Percentiles rank a stretch among this genome's conserved stretches.
These are phyloP conservation scores for Elysia crispata DNA, from an alignment of 2,888 invertebrate species.

Conservation along the genomic window DNA sequence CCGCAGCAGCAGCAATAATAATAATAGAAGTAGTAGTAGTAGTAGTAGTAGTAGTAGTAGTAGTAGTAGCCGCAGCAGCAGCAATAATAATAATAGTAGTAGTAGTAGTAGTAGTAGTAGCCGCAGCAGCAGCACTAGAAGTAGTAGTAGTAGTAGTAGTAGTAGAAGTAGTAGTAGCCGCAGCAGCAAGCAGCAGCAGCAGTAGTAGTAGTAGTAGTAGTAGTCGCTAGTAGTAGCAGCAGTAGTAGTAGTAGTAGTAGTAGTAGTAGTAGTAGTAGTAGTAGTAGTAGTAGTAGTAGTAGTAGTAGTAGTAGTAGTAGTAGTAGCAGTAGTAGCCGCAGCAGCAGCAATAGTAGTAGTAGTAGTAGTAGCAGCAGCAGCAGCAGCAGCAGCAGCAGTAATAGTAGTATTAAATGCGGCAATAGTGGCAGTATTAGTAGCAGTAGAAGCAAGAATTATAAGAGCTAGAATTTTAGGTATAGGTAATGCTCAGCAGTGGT, in stretches of 20 bases:
- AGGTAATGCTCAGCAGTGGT: no score
- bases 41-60: no score
- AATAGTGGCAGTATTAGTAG: not conserved
- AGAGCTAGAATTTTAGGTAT: no score
- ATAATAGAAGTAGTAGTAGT: not conserved
- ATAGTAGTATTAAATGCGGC: not conserved
- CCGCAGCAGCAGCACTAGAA: no score
- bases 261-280: conserved; percentile 33
- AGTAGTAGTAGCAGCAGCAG: not conserved
- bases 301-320: conserved; percentile 33
- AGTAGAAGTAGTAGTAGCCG: no score
- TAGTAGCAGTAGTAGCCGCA: conserved; percentile 22
- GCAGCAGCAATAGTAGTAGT: not conserved
- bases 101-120: no score
- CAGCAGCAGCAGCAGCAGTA: not conserved
- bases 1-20: no score
- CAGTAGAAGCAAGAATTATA: not conserved
- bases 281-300: conserved; percentile 33
- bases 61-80: no score
- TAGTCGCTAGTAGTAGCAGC: conserved; percentile 12
- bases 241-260: conserved; percentile 34
- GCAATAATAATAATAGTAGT: no score
- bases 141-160: conserved; percentile 1
- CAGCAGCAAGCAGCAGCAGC: no score
- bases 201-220: not conserved